Base-by-base conservation (phyloP, 2,113 vertebrate species). In the Orthonyx spaldingii region DNA sequence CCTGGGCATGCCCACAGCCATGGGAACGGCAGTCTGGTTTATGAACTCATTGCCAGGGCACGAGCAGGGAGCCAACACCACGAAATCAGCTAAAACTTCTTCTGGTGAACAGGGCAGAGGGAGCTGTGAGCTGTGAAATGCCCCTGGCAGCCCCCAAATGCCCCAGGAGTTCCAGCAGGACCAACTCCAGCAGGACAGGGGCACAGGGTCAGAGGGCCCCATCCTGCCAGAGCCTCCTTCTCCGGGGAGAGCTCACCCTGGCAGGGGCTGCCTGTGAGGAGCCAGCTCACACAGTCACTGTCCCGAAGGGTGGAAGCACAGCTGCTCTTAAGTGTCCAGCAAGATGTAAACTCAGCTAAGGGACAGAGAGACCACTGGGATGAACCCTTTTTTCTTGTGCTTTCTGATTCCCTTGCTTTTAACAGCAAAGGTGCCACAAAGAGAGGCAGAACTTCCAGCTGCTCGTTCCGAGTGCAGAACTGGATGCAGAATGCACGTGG, bases 61-160 rank as follows among this genome's bases (percentile, higher is more conserved):
- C 11, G 28, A 82, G 66, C 10, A 79, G 46, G 60, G 74, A 89
- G 57, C 27, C 78, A 63, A 22, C 46, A 63, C 12, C 13, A 33
- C 56, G 85, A 57, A 77, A 49, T 30, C 32, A 46, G 90, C 50
- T 41, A 52, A 55, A 85, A 44, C 26, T 32, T 1, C 66, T 82
- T 15, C 57, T 70, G 82, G 71, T 66, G 49, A 90, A 16, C 80
- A 87, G 89, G 84, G 89, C 87, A 91, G 46, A 30, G 49, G 55
- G 87, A 82, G 78, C 69, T 87, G 59, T 37, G 92, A 83, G 75
- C 90, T 94, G 95, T n/a, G 93, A 76, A 71, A 42, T 59, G 27
- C 12, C 27, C 52, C 80, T 71, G 90, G 46, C 92, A 92, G 83
- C 46, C 69, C 47, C 60, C 71, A 37, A 63, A 17, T 3, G 28